Percentiles rank a stretch among this genome's conserved stretches.
Evolutionary conservation across 2,113 vertebrate species (phyloP).

Genomic region (Forbesichthys agassizii): DNA sequence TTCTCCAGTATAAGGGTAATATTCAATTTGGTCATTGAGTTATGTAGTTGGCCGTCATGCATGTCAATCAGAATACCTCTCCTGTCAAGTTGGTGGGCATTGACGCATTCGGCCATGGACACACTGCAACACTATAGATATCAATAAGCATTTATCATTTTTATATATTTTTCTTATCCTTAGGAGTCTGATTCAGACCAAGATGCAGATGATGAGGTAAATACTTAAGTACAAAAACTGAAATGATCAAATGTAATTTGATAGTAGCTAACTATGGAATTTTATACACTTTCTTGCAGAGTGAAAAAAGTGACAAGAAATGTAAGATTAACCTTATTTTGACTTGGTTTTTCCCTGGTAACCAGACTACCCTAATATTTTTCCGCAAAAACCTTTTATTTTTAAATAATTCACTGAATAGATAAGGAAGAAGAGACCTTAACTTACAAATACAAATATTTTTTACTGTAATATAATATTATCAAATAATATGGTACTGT

Average conservation of each 20-base stretch:
- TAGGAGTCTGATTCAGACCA: conserved; percentile 98
- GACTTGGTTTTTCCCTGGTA: background rate
- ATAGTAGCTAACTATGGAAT: conserved; percentile 26
- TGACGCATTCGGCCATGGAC: too few species aligned
- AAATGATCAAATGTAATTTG: background rate
- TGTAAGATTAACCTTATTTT: conserved; percentile 82
- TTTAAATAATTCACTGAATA: background rate
- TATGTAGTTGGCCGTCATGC: too few species aligned
- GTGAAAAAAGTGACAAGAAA: conserved; percentile 93
- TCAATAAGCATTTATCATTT: background rate
- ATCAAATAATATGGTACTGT: too few species aligned
- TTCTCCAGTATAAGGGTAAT: too few species aligned
- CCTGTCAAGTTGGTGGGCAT: too few species aligned
- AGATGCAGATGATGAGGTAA: conserved; percentile 96
- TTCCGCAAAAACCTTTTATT: background rate
- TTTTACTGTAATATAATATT: too few species aligned
- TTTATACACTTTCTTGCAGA: conserved; percentile 80
- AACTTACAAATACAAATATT: background rate
- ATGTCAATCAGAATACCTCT: too few species aligned
- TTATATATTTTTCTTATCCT: conserved; percentile 53
- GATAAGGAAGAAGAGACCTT: background rate
- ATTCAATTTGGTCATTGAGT: too few species aligned
- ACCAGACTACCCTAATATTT: background rate
- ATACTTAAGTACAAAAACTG: background rate
- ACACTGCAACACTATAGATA: background rate